Conservation (phyloP, 2,113 vertebrate genomes). For the Paraplagusia blochii region DNA sequence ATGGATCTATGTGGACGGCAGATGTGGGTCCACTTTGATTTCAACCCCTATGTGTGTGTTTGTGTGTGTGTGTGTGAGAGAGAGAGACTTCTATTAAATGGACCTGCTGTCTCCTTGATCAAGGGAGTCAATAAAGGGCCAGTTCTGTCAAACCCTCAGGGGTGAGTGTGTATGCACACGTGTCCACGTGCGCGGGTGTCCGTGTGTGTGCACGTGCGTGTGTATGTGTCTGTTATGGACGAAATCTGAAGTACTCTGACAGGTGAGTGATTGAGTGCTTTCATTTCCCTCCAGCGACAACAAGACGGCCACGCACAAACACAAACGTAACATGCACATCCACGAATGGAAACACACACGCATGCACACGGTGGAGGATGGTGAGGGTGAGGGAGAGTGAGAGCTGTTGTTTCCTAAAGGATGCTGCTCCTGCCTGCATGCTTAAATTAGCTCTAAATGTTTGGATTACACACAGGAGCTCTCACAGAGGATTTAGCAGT, state of each 20-base stretch:
- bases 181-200: conserved; percentile 29
- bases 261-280: conserved; percentile 76
- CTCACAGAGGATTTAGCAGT: conserved; percentile 72
- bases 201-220: conserved; percentile 17
- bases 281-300: conserved; percentile 71
- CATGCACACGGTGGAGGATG: conserved; percentile 29
- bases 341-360: conserved; percentile 10
- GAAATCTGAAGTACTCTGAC: conserved; percentile 70
- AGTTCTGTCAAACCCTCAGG: conserved; percentile 70
- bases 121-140: conserved; percentile 74
- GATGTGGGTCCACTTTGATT: conserved; percentile 69
- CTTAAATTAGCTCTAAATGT: conserved; percentile 81
- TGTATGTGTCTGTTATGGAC: conserved; percentile 42
- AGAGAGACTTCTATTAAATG: conserved; percentile 68
- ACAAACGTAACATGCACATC: conserved; percentile 11
- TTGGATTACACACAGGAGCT: conserved; percentile 77
- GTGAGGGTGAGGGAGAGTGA: conserved; percentile 24
- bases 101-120: conserved; percentile 76
- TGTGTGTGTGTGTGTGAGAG: conserved; percentile 18
- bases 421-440: conserved; percentile 71
- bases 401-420: conserved; percentile 73
- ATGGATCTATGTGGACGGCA: conserved; percentile 51
- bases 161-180: conserved; percentile 52
- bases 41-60: conserved; percentile 29
- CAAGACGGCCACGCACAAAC: conserved; percentile 49